Evolutionary conservation across 2,888 invertebrate species (phyloP).

Genomic region (Lithosia quadra): DNA sequence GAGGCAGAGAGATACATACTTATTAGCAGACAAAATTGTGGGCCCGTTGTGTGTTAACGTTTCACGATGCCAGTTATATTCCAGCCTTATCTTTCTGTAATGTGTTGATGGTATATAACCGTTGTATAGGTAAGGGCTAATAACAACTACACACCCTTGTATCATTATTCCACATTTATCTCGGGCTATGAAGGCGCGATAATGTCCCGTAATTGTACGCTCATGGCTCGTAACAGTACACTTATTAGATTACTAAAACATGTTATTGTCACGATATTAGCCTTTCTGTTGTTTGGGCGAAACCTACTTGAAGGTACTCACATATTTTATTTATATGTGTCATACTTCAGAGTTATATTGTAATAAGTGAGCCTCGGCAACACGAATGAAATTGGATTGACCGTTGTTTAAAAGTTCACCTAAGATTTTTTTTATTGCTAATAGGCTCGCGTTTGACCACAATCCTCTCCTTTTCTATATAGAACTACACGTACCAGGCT

Average conservation of each 20-base stretch:
- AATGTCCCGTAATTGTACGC: background rate
- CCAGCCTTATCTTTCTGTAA: background rate
- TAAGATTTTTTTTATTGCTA: too few species aligned
- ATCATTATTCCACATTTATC: background rate
- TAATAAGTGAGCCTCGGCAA: too few species aligned
- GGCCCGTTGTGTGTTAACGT: background rate
- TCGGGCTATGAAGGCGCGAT: background rate
- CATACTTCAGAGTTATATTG: too few species aligned
- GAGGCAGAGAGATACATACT: too few species aligned
- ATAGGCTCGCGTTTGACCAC: too few species aligned
- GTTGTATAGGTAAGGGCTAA: background rate
- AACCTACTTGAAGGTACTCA: too few species aligned
- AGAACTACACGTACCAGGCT: too few species aligned
- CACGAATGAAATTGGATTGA: too few species aligned
- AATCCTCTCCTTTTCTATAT: too few species aligned
- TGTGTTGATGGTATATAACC: background rate
- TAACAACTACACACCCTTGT: background rate
- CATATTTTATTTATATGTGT: too few species aligned
- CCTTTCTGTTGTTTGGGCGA: background rate
- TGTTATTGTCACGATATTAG: background rate
- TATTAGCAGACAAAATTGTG: background rate
- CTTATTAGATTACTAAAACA: background rate
- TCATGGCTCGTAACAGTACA: constrained; percentile 1
- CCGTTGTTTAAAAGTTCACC: too few species aligned
- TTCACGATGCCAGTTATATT: too few species aligned